Percentiles rank a stretch among this genome's conserved stretches.
These are phyloP conservation scores for Mus spretus DNA, from an alignment of 2,797 vertebrate species.

Conservation along the genomic window DNA sequence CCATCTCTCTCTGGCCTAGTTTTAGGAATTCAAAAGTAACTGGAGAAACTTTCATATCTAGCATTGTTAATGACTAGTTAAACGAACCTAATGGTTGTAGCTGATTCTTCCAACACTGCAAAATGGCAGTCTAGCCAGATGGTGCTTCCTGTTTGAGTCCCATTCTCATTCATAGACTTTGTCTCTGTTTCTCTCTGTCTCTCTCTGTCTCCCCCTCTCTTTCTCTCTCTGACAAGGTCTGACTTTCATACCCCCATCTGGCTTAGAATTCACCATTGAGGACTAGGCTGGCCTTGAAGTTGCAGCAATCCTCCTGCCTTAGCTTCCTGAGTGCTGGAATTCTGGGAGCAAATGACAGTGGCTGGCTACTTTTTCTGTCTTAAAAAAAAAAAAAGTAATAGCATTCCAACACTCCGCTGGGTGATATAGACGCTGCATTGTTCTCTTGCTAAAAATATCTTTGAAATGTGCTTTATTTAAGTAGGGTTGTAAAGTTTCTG, in stretches of 20 bases:
- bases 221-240: neutral
- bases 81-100: constrained; percentile 7
- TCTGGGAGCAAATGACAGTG: neutral
- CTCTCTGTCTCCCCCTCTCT: neutral
- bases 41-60: neutral
- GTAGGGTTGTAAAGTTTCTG: neutral
- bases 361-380: neutral
- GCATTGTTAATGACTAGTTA: neutral
- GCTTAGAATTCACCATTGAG: neutral
- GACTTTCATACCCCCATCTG: neutral
- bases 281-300: neutral
- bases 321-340: neutral
- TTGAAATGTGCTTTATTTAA: constrained; percentile 59
- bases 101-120: constrained; percentile 45
- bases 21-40: constrained; percentile 31
- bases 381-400: constrained; percentile 45
- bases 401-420: neutral
- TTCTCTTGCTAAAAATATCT: constrained; percentile 56
- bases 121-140: constrained; percentile 46
- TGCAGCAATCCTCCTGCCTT: neutral
- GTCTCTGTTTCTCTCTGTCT: neutral
- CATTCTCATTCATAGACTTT: neutral
- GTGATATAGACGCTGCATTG: neutral
- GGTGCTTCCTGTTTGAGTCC: constrained; percentile 64
- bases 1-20: neutral